Conservation (phyloP, 2,797 vertebrate species). For the Margarornis squamiger region DNA sequence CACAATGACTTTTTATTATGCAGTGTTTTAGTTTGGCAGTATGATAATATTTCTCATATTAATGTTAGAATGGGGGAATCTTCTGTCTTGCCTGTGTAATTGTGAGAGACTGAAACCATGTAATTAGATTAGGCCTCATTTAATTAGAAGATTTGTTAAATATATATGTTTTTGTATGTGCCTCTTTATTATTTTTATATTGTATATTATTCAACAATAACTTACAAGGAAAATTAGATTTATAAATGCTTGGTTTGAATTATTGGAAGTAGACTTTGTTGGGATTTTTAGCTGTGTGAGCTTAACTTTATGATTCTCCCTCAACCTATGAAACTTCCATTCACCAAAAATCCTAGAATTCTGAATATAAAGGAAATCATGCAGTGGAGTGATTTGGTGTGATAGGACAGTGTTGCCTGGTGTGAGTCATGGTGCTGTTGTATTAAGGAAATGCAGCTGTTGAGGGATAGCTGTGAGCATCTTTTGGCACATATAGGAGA, state of each 20-base stretch:
- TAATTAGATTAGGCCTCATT: neutral
- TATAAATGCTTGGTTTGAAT: neutral
- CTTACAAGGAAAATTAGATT: neutral
- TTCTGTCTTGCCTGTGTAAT: neutral
- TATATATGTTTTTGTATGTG: neutral
- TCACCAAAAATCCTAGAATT: neutral
- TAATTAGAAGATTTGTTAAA: neutral
- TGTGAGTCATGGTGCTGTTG: neutral
- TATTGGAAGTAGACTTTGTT: neutral
- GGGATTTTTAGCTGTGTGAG: fast-evolving
- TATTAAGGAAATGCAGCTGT: neutral
- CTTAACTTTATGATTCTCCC: neutral
- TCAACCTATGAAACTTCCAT: neutral
- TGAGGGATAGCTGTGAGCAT: neutral
- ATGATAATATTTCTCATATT: neutral
- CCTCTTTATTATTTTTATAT: neutral
- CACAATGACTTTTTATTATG: neutral
- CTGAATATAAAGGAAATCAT: neutral
- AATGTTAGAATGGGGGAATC: neutral
- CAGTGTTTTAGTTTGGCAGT: neutral
- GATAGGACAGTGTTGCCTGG: neutral
- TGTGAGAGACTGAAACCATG: neutral
- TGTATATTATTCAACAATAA: neutral
- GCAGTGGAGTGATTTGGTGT: neutral
- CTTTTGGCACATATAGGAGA: neutral